Percentiles rank a stretch among this genome's conserved stretches.
Conservation (phyloP, 2,888 invertebrate species). For the Elmis aenea region DNA sequence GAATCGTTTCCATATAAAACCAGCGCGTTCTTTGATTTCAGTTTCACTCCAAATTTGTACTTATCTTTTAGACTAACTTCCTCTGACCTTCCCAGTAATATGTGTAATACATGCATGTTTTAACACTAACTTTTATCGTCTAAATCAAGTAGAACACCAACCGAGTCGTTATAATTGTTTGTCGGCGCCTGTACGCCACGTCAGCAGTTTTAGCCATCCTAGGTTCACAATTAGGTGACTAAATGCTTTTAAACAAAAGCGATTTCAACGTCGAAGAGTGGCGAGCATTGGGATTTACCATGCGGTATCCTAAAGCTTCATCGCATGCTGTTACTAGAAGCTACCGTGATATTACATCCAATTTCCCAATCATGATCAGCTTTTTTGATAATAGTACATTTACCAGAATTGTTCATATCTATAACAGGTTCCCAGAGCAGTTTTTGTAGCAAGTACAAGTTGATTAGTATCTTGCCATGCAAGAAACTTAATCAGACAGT, state of each 20-base stretch:
- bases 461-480: neutral
- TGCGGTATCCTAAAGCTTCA: neutral
- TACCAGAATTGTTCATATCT: neutral
- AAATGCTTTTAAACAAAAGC: constrained; percentile 17
- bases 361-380: constrained; percentile 5
- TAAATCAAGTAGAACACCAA: constrained; percentile 12
- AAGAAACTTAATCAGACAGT: too few relatives aligned
- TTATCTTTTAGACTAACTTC: too few relatives aligned
- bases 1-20: too few relatives aligned
- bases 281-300: neutral
- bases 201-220: constrained; percentile 42
- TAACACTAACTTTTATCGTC: too few relatives aligned
- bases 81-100: too few relatives aligned
- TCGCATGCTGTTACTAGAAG: neutral
- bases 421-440: constrained; percentile 1
- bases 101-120: too few relatives aligned
- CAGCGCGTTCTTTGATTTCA: too few relatives aligned
- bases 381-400: constrained; percentile 3
- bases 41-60: too few relatives aligned
- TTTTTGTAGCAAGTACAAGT: neutral
- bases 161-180: constrained; percentile 39
- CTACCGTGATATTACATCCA: constrained; percentile 1
- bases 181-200: constrained; percentile 43
- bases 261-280: neutral
- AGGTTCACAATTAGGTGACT: constrained; percentile 28